A percentile compares a stretch with the other conserved stretches of the same genome.
phyloP scores from a whole-genome alignment of 2,888 invertebrate species.

The Acleris cristana region DNA sequence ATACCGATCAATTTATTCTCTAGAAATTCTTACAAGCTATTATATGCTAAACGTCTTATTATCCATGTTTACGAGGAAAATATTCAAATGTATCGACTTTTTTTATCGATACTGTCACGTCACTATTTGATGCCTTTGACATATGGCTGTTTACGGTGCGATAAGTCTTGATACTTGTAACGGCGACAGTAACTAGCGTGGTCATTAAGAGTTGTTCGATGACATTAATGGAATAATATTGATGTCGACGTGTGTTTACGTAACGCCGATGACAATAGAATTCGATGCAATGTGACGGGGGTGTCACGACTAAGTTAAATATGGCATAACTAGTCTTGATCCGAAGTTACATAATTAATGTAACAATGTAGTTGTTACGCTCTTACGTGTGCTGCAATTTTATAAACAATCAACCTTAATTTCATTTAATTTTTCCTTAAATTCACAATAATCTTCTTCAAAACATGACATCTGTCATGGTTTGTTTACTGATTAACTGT shows the following conservation, averaged over 20 bases:
- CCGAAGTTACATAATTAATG: neutral
- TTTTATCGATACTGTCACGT: slow-evolving; percentile 40
- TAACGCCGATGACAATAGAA: slow-evolving; percentile 21
- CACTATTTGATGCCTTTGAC: slow-evolving; percentile 52
- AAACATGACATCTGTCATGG: too few relatives aligned
- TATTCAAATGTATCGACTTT: slow-evolving; percentile 22
- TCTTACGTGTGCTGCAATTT: too few relatives aligned
- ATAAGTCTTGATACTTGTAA: slow-evolving; percentile 69
- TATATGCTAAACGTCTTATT: slow-evolving; percentile 16
- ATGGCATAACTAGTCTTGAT: slow-evolving; percentile 1
- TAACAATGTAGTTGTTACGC: too few relatives aligned
- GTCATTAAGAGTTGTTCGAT: slow-evolving; percentile 64
- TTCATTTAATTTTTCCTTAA: too few relatives aligned
- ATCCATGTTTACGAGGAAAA: slow-evolving; percentile 24
- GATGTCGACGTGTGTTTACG: slow-evolving; percentile 52
- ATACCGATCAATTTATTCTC: slow-evolving; percentile 15
- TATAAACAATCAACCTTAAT: too few relatives aligned
- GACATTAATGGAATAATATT: slow-evolving; percentile 61
- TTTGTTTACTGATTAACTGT: too few relatives aligned
- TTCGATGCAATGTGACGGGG: slow-evolving; percentile 12
- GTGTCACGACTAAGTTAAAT: slow-evolving; percentile 6
- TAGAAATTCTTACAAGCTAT: slow-evolving; percentile 12
- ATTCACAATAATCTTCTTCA: too few relatives aligned
- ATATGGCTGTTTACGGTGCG: slow-evolving; percentile 61
- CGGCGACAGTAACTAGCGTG: slow-evolving; percentile 61